phyloP scores from a whole-genome alignment of 2,888 invertebrate species.

The Mythimna loreyi region DNA sequence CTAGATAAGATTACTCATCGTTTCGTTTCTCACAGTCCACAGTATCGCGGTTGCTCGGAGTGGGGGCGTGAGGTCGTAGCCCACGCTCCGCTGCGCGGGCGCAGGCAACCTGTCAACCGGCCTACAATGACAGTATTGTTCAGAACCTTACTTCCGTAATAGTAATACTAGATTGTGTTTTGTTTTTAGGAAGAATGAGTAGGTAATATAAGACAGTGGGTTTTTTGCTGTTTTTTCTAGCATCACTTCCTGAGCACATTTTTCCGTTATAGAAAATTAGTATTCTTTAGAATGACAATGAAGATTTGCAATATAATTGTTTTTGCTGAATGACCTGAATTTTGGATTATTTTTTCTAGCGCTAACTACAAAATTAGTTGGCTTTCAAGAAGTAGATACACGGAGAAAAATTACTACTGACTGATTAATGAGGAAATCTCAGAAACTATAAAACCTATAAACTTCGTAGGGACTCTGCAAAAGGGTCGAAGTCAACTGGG shows the following conservation, averaged over 20 bases:
- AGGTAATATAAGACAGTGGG: slow-evolving; percentile 10
- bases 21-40: slow-evolving; percentile 29
- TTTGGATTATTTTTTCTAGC: background rate
- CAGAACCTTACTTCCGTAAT: slow-evolving; percentile 45
- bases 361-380: too few relatives aligned
- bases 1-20: slow-evolving; percentile 39
- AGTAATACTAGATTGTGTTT: slow-evolving; percentile 30
- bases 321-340: background rate
- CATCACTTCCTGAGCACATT: background rate
- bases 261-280: background rate
- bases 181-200: slow-evolving; percentile 28
- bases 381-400: too few relatives aligned
- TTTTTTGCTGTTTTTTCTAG: background rate
- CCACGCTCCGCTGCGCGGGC: slow-evolving; percentile 75
- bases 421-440: too few relatives aligned
- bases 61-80: slow-evolving; percentile 73
- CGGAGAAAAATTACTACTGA: too few relatives aligned
- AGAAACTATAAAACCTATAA: too few relatives aligned
- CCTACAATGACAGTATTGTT: slow-evolving; percentile 69
- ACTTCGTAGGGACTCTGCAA: too few relatives aligned
- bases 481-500: too few relatives aligned
- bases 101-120: slow-evolving; percentile 75
- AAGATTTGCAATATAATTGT: background rate
- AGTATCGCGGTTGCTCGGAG: slow-evolving; percentile 35
- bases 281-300: background rate